Conservation (phyloP, 1,140 invertebrate species). For the Lucilia sericata region DNA sequence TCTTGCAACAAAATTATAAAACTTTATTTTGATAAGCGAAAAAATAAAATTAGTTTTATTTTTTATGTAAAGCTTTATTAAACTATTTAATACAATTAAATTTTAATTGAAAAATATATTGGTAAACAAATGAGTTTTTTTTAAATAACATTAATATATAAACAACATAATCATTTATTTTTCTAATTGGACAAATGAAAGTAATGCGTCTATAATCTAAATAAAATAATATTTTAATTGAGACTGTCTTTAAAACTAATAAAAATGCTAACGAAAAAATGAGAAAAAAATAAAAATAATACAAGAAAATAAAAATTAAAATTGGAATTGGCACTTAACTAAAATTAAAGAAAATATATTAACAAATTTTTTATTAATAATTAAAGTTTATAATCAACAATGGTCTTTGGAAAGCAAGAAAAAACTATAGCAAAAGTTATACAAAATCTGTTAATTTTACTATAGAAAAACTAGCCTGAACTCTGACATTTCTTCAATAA, state of each 20-base stretch:
- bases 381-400: too few species aligned
- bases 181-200: constrained; percentile 15
- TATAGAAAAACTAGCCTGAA: too few species aligned
- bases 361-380: not conserved
- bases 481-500: too few species aligned
- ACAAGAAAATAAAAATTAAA: too few species aligned
- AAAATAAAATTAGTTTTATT: not conserved
- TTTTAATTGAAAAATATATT: too few species aligned
- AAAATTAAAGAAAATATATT: constrained; percentile 2
- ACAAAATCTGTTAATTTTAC: too few species aligned
- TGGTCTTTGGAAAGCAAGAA: too few species aligned
- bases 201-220: not conserved
- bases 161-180: constrained; percentile 26
- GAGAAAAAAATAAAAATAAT: not conserved
- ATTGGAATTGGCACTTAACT: constrained; percentile 30
- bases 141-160: not conserved
- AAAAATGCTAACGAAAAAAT: not conserved
- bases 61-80: constrained; percentile 2
- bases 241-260: constrained; percentile 39
- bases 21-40: not conserved
- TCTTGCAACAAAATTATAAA: not conserved
- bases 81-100: not conserved
- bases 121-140: not conserved
- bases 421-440: too few species aligned
- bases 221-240: constrained; percentile 21